These are phyloP conservation scores for Slavum lentiscoides DNA, from an alignment of 2,888 invertebrate genomes.

Conservation along the genomic window DNA sequence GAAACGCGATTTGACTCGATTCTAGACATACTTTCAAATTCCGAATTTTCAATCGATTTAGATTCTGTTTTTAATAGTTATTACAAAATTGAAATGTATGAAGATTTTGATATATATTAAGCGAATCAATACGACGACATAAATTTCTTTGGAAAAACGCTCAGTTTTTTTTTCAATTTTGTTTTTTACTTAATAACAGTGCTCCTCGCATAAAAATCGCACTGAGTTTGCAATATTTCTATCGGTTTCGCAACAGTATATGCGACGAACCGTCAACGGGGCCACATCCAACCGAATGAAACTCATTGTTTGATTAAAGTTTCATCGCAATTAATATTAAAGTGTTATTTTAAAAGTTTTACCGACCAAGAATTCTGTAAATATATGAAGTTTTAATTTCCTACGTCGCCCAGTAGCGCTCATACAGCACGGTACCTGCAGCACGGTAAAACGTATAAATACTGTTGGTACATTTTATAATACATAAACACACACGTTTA, in stretches of 20 bases:
- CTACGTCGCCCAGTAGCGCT: neutral
- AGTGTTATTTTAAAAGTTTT: conserved; percentile 32
- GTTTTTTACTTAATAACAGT: too few relatives aligned
- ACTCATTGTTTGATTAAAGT: neutral
- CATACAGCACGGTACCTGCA: neutral
- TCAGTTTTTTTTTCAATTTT: too few relatives aligned
- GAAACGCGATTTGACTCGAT: too few relatives aligned
- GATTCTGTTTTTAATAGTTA: too few relatives aligned
- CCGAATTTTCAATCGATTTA: too few relatives aligned
- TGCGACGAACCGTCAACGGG: neutral
- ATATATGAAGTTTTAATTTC: conserved; percentile 30
- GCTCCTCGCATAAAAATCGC: too few relatives aligned
- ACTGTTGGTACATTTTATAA: neutral
- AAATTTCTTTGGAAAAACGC: too few relatives aligned
- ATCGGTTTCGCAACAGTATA: neutral
- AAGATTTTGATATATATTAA: too few relatives aligned
- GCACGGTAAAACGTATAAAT: neutral
- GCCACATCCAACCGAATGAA: neutral
- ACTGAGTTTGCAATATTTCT: neutral
- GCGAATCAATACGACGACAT: too few relatives aligned
- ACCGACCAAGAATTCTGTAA: neutral
- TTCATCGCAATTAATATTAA: neutral
- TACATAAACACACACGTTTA: neutral
- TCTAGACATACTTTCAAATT: too few relatives aligned
- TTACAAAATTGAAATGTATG: too few relatives aligned